Percentiles rank a stretch among this genome's conserved stretches.
phyloP scores from a whole-genome alignment of 2,888 invertebrate genomes.

The Yponomeuta cagnagella region DNA sequence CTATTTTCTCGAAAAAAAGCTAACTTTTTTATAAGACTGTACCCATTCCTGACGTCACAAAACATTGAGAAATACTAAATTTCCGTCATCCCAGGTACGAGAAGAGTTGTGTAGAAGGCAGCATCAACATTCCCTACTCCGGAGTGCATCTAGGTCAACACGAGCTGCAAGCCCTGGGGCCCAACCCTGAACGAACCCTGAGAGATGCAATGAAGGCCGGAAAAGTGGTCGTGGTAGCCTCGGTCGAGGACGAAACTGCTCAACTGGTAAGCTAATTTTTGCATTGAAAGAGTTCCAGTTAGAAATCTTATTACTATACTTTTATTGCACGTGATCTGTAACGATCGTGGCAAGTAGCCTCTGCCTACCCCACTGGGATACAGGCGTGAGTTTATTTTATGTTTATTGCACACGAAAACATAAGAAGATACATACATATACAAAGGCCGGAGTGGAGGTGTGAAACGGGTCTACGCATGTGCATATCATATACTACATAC shows the following conservation, averaged over 20 bases:
- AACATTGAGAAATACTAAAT: neutral
- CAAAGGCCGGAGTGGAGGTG: too few species aligned
- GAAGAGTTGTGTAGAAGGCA: constrained; percentile 85
- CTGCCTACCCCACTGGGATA: too few species aligned
- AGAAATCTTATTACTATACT: neutral
- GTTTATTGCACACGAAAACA: too few species aligned
- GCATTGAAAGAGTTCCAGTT: neutral
- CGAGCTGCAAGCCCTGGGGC: constrained; percentile 82
- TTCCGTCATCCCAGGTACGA: constrained; percentile 75
- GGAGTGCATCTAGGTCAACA: constrained; percentile 83
- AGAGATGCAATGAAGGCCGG: constrained; percentile 78
- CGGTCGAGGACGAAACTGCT: constrained; percentile 85
- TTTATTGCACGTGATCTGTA: too few species aligned
- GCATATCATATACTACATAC: too few species aligned
- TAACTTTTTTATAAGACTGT: too few species aligned
- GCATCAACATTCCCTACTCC: constrained; percentile 92
- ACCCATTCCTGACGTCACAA: too few species aligned
- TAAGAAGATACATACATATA: too few species aligned
- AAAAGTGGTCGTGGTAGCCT: constrained; percentile 84
- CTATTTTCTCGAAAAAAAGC: too few species aligned
- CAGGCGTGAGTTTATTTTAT: too few species aligned
- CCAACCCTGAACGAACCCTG: constrained; percentile 74
- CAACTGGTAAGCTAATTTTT: constrained; percentile 74
- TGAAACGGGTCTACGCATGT: too few species aligned
- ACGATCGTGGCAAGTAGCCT: too few species aligned